Evolutionary conservation across 2,888 invertebrate species (phyloP).

Genomic region (Apoda limacodes): DNA sequence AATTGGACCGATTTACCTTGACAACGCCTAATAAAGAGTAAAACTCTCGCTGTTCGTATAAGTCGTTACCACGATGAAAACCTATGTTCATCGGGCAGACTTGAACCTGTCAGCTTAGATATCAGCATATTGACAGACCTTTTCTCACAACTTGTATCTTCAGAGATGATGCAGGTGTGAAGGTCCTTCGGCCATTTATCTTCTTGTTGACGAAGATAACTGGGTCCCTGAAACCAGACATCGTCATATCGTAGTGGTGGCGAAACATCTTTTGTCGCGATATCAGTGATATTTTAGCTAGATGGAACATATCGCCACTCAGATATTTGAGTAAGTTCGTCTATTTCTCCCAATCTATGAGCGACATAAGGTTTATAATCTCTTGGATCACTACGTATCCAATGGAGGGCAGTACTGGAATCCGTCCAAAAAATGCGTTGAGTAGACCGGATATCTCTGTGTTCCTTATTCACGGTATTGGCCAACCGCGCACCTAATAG

Average conservation of each 20-base stretch:
- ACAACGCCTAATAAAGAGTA: constrained; percentile 4
- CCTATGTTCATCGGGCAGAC: constrained; percentile 1
- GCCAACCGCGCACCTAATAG: constrained; percentile 6
- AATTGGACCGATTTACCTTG: no score
- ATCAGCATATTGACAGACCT: constrained; percentile 1
- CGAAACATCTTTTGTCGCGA: constrained; percentile 4
- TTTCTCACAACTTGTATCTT: background rate
- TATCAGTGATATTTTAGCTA: constrained; percentile 5
- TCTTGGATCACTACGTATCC: constrained; percentile 7
- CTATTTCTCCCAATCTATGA: constrained; percentile 8
- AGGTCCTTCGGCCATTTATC: constrained; percentile 6
- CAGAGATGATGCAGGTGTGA: no score
- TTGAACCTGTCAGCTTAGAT: background rate
- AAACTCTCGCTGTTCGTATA: constrained; percentile 1
- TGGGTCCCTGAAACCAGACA: constrained; percentile 9
- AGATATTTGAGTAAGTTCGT: constrained; percentile 4
- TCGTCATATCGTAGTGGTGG: constrained; percentile 2
- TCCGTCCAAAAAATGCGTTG: constrained; percentile 10
- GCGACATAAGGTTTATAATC: constrained; percentile 8
- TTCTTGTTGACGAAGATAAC: constrained; percentile 2
- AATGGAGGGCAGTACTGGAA: constrained; percentile 6
- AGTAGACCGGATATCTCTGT: constrained; percentile 1
- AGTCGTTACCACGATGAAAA: constrained; percentile 5
- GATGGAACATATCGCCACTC: constrained; percentile 9
- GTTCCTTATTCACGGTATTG: constrained; percentile 2